A percentile compares a stretch with the other conserved stretches of the same genome.
Conservation (phyloP, 2,888 invertebrate genomes). For the Criorhina ranunculi region DNA sequence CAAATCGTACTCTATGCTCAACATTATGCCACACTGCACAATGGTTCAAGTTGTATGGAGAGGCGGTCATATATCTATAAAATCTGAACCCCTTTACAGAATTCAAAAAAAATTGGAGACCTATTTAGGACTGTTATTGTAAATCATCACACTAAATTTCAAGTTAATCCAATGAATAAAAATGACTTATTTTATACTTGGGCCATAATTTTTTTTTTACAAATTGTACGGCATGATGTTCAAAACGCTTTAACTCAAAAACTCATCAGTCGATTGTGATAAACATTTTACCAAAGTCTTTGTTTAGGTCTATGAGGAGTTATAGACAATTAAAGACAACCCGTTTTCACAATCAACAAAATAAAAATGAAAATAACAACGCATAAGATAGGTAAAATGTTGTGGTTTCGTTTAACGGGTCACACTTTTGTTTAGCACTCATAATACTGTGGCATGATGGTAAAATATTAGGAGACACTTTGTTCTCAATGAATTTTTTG, state of each 20-base stretch:
- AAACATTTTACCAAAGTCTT: neutral
- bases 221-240: neutral
- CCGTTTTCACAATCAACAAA: neutral
- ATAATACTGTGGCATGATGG: neutral
- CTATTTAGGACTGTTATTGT: neutral
- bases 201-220: too few species aligned
- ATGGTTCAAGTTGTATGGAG: neutral
- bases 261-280: neutral
- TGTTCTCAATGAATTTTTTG: too few species aligned
- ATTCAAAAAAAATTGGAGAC: neutral
- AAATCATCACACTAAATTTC: conserved; percentile 2
- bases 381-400: neutral
- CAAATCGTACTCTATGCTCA: too few species aligned
- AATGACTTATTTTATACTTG: neutral
- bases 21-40: neutral
- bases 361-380: neutral
- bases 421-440: neutral
- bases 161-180: conserved; percentile 5
- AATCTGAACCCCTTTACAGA: neutral
- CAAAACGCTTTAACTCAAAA: conserved; percentile 1
- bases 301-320: neutral
- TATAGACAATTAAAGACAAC: too few species aligned
- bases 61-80: neutral
- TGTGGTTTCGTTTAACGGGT: neutral
- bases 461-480: neutral